Evolutionary conservation across 2,113 vertebrate species (phyloP), one percentile per base, ranked within the genome.

Genomic region (Chaetops frenatus): DNA sequence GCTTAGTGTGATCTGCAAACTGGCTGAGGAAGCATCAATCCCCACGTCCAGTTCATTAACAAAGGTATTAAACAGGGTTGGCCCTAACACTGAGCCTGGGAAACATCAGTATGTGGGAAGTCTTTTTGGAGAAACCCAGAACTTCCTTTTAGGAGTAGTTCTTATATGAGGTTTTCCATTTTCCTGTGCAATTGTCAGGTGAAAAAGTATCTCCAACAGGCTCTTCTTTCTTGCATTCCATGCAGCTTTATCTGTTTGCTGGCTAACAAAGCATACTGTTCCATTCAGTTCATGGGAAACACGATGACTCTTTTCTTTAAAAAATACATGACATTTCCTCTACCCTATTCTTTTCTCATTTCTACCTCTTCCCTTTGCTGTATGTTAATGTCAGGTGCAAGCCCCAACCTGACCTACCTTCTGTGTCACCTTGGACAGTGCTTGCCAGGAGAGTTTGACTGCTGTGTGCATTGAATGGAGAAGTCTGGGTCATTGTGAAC

Each of bases 401-500:
- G 21, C 15, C 48, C 29, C 2, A 4, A 31, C 50, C 33, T 61
- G 33, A 66, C 42, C 47, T 40, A 8, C 38, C 12, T 45, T n/a
- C 56, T 57, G 17, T 60, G 31, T 22, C 25, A 35, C 20, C n/a
- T 57, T 45, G 33, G 45, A 7, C 53, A 31, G 15, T 64, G 35
- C 47, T 82, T 91, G 17, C 28, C 67, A n/a, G 42, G 50, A 73
- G 51, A 79, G 31, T 33, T 47, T n/a, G 18, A 20, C 48, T 74
- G 44, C 51, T 74, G 10, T 14, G 33, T 60, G 21, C 3, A 14
- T 28, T 82, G 33, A 74, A 40, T 27, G 35, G 33, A 45, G 51
- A 47, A 53, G 15, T 76, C 42, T 27, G 18, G 16, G 6, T 71
- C 51, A 14, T n/a, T 0, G 0, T n/a, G 50, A 73, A 33, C 3